Evolutionary conservation across 2,797 vertebrate species (phyloP).

Genomic region (Protosalanx chinensis): DNA sequence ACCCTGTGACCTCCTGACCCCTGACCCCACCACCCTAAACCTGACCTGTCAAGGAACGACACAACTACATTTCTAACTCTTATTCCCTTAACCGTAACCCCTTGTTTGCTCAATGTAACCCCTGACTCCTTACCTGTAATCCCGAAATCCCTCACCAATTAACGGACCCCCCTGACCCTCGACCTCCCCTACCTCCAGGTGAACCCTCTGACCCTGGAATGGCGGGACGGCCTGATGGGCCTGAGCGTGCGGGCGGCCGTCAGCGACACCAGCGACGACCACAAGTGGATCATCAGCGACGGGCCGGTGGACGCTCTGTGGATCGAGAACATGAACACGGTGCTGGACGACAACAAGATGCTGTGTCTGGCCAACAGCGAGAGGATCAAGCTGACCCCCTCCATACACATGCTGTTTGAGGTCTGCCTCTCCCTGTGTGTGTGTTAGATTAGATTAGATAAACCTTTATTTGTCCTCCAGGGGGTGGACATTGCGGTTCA

Average conservation of each 20-base stretch:
- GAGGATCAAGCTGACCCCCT: conserved; percentile 84
- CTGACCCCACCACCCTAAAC: not conserved
- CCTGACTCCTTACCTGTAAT: not conserved
- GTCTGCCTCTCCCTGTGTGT: conserved; percentile 48
- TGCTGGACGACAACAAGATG: conserved; percentile 91
- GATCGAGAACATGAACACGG: conserved; percentile 92
- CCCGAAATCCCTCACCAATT: not conserved
- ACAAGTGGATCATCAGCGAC: conserved; percentile 88
- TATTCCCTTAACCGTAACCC: not conserved
- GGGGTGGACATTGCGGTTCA: too few species aligned
- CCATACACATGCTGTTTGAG: conserved; percentile 91
- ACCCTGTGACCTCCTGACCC: not conserved
- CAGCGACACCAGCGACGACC: conserved; percentile 74
- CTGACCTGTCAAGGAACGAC: not conserved
- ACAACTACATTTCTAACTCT: too few species aligned
- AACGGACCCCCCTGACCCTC: too few species aligned
- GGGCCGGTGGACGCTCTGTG: conserved; percentile 87
- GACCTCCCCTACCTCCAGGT: conserved; percentile 58
- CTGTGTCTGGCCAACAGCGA: conserved; percentile 89
- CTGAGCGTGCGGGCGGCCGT: conserved; percentile 81
- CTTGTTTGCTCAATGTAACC: too few species aligned
- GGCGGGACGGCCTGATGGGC: conserved; percentile 87
- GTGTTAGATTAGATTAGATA: too few species aligned
- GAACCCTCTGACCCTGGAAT: conserved; percentile 82
- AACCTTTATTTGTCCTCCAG: too few species aligned